Base-by-base conservation (phyloP, 1,140 invertebrate species). In the Sycophaga agraensis region DNA sequence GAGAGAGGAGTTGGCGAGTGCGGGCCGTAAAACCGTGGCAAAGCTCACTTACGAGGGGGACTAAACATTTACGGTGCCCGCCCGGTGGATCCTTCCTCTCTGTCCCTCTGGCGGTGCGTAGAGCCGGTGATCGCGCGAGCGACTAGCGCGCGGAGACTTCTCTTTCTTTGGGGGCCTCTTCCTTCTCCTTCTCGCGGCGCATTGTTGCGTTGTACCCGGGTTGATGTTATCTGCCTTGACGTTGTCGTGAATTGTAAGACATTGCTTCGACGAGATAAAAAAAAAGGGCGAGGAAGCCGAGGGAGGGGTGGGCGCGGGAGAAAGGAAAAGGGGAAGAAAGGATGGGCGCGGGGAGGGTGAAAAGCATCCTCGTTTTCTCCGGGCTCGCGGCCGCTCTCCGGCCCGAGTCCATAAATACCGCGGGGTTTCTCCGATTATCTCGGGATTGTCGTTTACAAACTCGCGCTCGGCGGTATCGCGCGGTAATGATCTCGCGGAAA, bases 231-330 rank as follows among this genome's bases (percentile, higher is more conserved):
- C 72, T 70, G 66, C 22, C 66, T 63, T 68, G 68, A 75, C 70
- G 68, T 74, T 71, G 68, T 73, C 69, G 67, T 75, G 71, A 72
- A 76, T 75, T 70, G 73, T 75, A 70, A 71, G 68, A 72, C 70
- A 71, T 67, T 68, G 66, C 70, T 67, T 69, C 67, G 63, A 68
- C 64, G 68, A 68, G 64, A 69, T 68, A 67, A 65, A 69, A 68
- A 70, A 68, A 61, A 64, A 66, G 46, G 26, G 49, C 53, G 46
- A 62, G 54, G 43, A 59, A 46, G 40, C 1, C 14, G 24, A 56
- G 6, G 35, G 21, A 53, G 7, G 9, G 22, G n/a, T 9, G 53
- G 64, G 60, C 26, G 28, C 46, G 55, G 49, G 19, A 61, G 57
- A 65, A 66, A 66, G 56, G 66, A 57, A 57, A 51, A 45, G 2